phyloP scores from a whole-genome alignment of 1,140 invertebrate species.

The Macrostomum lignano region DNA sequence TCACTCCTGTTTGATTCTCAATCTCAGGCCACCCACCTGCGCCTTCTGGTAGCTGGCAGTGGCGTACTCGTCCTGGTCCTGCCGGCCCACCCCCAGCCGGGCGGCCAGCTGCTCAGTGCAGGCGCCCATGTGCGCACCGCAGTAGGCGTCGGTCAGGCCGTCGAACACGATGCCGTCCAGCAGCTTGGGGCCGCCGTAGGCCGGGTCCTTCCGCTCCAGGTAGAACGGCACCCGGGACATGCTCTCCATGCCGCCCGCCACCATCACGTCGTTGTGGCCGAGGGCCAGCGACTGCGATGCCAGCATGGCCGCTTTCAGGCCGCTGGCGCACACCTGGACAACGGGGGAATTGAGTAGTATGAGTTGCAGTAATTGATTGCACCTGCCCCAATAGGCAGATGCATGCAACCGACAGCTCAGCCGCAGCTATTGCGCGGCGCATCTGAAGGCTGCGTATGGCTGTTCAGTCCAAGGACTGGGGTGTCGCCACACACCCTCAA shows the following conservation, averaged over 20 bases:
- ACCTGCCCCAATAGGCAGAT: too few relatives aligned
- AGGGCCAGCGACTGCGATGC: conserved; percentile 50
- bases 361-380: too few relatives aligned
- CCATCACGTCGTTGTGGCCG: conserved; percentile 42
- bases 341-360: too few relatives aligned
- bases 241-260: conserved; percentile 91
- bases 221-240: conserved; percentile 98
- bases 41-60: conserved; percentile 66
- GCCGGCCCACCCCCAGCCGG: conserved; percentile 49
- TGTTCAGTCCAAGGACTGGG: too few relatives aligned
- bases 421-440: too few relatives aligned
- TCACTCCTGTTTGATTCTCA: too few relatives aligned
- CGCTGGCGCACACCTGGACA: conserved; percentile 89
- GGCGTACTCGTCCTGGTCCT: conserved; percentile 79
- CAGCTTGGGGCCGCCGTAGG: conserved; percentile 62
- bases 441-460: too few relatives aligned
- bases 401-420: too few relatives aligned
- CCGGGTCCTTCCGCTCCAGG: conserved; percentile 49
- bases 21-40: too few relatives aligned
- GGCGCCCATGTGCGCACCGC: conserved; percentile 78
- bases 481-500: too few relatives aligned
- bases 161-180: conserved; percentile 80
- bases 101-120: conserved; percentile 93
- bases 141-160: conserved; percentile 85
- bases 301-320: conserved; percentile 84